Evolutionary conservation across 2,797 vertebrate genomes (phyloP), one percentile per base, ranked within the genome.

Genomic region (Diplodus sargus): DNA sequence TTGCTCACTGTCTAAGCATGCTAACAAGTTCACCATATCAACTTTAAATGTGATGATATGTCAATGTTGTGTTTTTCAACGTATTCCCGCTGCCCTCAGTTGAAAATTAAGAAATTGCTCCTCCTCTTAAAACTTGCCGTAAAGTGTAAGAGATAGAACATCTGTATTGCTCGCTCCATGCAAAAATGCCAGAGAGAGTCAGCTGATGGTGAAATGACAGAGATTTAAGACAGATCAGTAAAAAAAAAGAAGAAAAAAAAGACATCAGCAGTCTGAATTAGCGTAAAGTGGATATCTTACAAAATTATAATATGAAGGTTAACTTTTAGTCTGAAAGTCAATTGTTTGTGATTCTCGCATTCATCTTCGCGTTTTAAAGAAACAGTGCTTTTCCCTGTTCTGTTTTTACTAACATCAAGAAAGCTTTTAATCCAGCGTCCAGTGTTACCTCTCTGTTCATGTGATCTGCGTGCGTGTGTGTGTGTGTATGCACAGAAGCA

Each of bases 391-490:
- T 25, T 42, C 51, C 16, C 23, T 23, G 3, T 14, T 15, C 34
- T 30, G 23, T 59, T 68, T 56, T 54, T 49, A 74, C 25, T 34
- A 6, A 34, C 30, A 6, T 34, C 4, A n/a, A 59, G 11, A 3
- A 5, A 49, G 22, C 13, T 17, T 67, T 67, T 52, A 22, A n/a
- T 15, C 45, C 23, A 13, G 7, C 16, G 5, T 57, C 13, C 60
- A n/a, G 42, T 43, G 16, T 6, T 66, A 1, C 42, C 20, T 57
- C 28, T 74, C 72, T 77, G 58, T 74, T 56, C 34, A 58, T 52
- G 13, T 64, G 51, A 49, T 48, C 10, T 47, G 48, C 28, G 18
- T 43, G 16, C 12, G 18, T 11, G n/a, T 7, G 34, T 13, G 18
- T 11, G 17, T 7, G 34, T 61, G 34, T 65, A 18, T 22, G 17